Conservation (phyloP, 2,113 vertebrate species). For the Muntiacus reevesi region DNA sequence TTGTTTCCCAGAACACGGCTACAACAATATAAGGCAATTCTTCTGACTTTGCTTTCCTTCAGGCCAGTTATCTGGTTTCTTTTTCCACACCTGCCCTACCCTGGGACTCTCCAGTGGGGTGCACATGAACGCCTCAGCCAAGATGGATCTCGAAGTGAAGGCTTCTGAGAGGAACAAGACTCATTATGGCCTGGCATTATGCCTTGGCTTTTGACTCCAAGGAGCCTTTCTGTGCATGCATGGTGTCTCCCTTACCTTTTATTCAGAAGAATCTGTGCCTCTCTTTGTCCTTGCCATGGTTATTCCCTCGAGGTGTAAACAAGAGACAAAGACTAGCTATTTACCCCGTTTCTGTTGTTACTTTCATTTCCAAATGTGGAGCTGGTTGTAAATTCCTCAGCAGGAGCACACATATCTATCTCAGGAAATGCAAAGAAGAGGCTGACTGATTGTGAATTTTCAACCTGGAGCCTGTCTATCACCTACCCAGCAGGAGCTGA, state of each 20-base stretch:
- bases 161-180: not conserved
- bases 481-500: not conserved
- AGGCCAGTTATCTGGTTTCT: not conserved
- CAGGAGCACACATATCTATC: not conserved
- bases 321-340: not conserved
- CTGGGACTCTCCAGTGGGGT: not conserved
- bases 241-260: not conserved
- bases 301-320: not conserved
- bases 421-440: not conserved
- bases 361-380: not conserved
- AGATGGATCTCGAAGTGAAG: not conserved
- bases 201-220: not conserved
- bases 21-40: not conserved
- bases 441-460: not conserved
- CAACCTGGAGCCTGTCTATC: not conserved
- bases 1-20: rapidly evolving
- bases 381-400: not conserved
- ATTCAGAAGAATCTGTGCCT: not conserved
- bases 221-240: not conserved
- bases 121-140: not conserved
- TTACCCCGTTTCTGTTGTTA: not conserved
- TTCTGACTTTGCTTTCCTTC: not conserved
- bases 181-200: not conserved
- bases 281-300: not conserved
- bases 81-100: not conserved